A percentile compares a stretch with the other conserved stretches of the same genome.
Conservation (phyloP, 2,797 vertebrate genomes). For the Sciaenops ocellatus region DNA sequence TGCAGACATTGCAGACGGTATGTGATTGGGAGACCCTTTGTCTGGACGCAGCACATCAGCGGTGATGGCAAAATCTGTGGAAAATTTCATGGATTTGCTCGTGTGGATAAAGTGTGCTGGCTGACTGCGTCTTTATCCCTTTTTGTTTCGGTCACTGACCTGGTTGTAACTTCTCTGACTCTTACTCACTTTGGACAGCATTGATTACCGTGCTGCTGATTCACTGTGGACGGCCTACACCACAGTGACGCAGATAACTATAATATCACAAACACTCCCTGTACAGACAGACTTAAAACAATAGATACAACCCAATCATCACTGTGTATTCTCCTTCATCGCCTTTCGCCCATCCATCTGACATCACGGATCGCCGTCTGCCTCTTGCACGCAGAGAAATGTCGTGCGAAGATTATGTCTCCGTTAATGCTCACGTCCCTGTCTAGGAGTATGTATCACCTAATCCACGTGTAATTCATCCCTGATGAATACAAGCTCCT, state of each 20-base stretch:
- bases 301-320: slow-evolving; percentile 15
- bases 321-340: slow-evolving; percentile 36
- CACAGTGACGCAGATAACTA: slow-evolving; percentile 36
- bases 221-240: slow-evolving; percentile 45
- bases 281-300: neutral
- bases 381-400: slow-evolving; percentile 37
- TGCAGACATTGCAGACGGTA: neutral
- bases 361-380: slow-evolving; percentile 30
- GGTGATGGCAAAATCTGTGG: slow-evolving; percentile 26
- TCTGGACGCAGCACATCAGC: slow-evolving; percentile 13
- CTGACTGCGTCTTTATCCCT: slow-evolving; percentile 4
- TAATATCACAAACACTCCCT: neutral
- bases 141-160: slow-evolving; percentile 52
- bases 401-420: slow-evolving; percentile 35
- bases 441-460: slow-evolving; percentile 43
- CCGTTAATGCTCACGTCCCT: slow-evolving; percentile 31
- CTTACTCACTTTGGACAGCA: slow-evolving; percentile 21
- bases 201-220: slow-evolving; percentile 44
- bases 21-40: slow-evolving; percentile 8
- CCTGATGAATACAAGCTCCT: slow-evolving; percentile 55
- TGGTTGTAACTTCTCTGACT: slow-evolving; percentile 52
- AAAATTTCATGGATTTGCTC: slow-evolving; percentile 22
- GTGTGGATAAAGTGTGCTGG: slow-evolving; percentile 37
- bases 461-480: slow-evolving; percentile 51
- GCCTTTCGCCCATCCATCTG: slow-evolving; percentile 33